Percentiles rank a stretch among this genome's conserved stretches.
phyloP scores from a whole-genome alignment of 2,113 vertebrate genomes.

The Parus major region DNA sequence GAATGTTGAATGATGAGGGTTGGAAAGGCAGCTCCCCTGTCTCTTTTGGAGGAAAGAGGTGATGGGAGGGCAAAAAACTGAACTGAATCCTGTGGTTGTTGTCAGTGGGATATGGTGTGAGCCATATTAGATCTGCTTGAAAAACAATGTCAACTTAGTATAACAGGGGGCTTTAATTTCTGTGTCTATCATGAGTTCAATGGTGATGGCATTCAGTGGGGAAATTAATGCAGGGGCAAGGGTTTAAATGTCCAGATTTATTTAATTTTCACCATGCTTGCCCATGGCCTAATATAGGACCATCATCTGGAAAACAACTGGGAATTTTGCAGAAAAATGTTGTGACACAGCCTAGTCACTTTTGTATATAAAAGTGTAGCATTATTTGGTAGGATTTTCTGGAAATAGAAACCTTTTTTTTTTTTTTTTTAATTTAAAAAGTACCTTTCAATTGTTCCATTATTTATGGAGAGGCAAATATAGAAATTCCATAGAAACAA shows the following conservation, averaged over 20 bases:
- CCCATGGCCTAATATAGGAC: neutral
- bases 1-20: neutral
- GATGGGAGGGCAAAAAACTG: neutral
- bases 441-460: neutral
- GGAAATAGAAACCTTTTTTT: neutral
- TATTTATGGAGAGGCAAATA: neutral
- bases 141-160: rapidly evolving
- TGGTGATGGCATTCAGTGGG: neutral
- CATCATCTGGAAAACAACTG: neutral
- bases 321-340: neutral
- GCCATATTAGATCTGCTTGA: neutral
- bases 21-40: neutral
- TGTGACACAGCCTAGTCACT: neutral
- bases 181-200: neutral
- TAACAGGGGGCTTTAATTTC: neutral
- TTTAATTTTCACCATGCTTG: neutral
- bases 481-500: neutral
- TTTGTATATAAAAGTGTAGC: neutral
- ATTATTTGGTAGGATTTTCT: neutral
- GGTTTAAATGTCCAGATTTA: neutral
- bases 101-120: neutral
- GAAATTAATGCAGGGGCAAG: neutral
- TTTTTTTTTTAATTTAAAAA: neutral
- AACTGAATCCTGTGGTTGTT: neutral
- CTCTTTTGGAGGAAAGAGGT: neutral